Conservation (phyloP, 2,113 vertebrate species). For the Chionis minor region DNA sequence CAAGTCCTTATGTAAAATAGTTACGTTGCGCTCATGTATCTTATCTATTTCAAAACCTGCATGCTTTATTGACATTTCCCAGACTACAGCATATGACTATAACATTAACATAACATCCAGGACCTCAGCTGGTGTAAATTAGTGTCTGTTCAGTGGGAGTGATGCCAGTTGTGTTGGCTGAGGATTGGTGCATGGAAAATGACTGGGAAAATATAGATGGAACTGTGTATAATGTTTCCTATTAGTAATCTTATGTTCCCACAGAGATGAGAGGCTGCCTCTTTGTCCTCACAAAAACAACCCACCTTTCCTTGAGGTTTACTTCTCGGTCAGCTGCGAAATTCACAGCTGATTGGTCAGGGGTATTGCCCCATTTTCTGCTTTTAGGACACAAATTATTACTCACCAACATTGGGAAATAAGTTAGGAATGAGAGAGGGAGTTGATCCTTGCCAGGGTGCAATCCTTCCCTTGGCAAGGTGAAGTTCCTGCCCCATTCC, state of each 20-base stretch:
- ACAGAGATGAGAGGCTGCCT: neutral
- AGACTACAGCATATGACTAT: neutral
- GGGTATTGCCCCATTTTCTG: neutral
- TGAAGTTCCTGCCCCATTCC: neutral
- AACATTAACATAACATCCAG: neutral
- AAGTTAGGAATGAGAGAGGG: neutral
- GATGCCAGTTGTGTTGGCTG: neutral
- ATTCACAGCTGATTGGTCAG: neutral
- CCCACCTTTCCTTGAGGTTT: neutral
- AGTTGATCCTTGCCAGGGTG: neutral
- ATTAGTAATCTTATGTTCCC: neutral
- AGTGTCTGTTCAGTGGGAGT: neutral
- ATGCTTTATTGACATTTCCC: neutral
- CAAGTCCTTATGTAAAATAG: neutral
- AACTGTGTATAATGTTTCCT: neutral
- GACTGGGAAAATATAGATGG: neutral
- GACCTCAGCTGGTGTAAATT: conserved; percentile 19
- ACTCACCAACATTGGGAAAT: neutral
- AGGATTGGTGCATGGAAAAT: neutral
- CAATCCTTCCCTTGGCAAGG: neutral
- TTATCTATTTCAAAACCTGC: neutral
- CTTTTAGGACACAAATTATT: neutral
- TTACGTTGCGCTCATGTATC: neutral
- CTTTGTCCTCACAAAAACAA: neutral
- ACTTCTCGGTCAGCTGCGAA: neutral